Evolutionary conservation across 1,140 invertebrate species (phyloP).

Genomic region (Microplitis mediator): DNA sequence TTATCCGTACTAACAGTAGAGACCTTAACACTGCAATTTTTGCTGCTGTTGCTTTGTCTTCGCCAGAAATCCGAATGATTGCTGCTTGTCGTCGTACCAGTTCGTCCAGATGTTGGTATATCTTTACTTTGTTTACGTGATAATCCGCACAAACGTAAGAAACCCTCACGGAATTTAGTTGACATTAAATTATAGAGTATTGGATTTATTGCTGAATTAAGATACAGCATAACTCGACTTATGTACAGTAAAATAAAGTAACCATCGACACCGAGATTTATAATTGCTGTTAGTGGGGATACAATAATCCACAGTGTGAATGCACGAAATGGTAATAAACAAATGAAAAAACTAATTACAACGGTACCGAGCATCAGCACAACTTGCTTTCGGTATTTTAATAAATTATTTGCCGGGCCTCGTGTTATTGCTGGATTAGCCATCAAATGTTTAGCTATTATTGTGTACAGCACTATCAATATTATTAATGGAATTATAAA

Average conservation of each 20-base stretch:
- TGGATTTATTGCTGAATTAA: conserved; percentile 89
- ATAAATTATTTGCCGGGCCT: conserved; percentile 64
- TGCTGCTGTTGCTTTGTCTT: conserved; percentile 46
- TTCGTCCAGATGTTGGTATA: conserved; percentile 39
- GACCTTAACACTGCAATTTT: conserved; percentile 43
- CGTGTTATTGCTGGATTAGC: conserved; percentile 73
- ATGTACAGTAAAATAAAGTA: conserved; percentile 88
- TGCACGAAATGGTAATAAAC: conserved; percentile 84
- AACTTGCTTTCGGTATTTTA: conserved; percentile 76
- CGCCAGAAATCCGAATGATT: conserved; percentile 51
- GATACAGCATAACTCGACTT: conserved; percentile 83
- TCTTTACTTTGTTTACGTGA: conserved; percentile 36
- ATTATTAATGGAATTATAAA: conserved; percentile 83
- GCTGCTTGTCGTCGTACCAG: conserved; percentile 46
- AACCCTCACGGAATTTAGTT: conserved; percentile 87
- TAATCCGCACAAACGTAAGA: conserved; percentile 67
- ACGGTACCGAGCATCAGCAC: conserved; percentile 89
- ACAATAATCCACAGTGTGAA: conserved; percentile 85
- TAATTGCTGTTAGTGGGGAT: conserved; percentile 68
- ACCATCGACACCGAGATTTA: conserved; percentile 73
- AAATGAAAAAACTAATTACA: conserved; percentile 89
- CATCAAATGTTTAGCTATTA: conserved; percentile 84
- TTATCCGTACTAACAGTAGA: conserved; percentile 32
- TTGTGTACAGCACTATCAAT: conserved; percentile 79
- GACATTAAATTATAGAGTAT: conserved; percentile 90